Evolutionary conservation across 2,888 invertebrate genomes (phyloP).

Genomic region (Clistopyga incitator): DNA sequence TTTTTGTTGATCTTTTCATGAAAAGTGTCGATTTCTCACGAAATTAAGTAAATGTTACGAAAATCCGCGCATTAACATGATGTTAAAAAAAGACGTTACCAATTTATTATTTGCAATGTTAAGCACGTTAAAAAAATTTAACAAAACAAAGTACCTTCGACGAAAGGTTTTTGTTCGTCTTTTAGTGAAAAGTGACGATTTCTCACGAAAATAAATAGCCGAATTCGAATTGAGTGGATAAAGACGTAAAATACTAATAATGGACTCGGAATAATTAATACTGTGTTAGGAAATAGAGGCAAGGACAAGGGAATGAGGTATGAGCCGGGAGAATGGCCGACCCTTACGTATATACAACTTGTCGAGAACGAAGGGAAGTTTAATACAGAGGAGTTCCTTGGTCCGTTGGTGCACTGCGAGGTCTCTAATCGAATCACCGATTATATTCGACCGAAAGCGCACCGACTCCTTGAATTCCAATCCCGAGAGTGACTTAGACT

Average conservation of each 20-base stretch:
- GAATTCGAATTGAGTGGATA: neutral
- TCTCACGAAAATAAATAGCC: neutral
- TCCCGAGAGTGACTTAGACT: constrained; percentile 32
- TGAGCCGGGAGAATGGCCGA: neutral
- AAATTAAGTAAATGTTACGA: too few relatives aligned
- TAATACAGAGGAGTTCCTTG: constrained; percentile 13
- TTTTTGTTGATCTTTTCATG: too few relatives aligned
- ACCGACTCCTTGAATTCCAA: constrained; percentile 36
- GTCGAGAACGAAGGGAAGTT: constrained; percentile 1
- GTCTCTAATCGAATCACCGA: constrained; percentile 50
- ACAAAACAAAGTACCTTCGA: neutral
- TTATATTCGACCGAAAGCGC: constrained; percentile 48
- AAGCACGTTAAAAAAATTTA: neutral
- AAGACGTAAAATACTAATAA: too few relatives aligned
- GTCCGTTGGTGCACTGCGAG: constrained; percentile 23
- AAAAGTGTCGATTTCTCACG: neutral
- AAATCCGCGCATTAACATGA: neutral
- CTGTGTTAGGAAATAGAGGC: neutral
- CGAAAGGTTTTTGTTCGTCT: too few relatives aligned
- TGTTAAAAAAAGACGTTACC: neutral
- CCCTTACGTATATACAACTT: constrained; percentile 8
- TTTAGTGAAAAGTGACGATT: neutral
- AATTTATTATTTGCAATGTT: neutral
- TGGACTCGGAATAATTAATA: neutral
- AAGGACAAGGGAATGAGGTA: neutral